Base-by-base conservation (phyloP, 2,888 invertebrate species). In the Drosophila melanosoma region DNA sequence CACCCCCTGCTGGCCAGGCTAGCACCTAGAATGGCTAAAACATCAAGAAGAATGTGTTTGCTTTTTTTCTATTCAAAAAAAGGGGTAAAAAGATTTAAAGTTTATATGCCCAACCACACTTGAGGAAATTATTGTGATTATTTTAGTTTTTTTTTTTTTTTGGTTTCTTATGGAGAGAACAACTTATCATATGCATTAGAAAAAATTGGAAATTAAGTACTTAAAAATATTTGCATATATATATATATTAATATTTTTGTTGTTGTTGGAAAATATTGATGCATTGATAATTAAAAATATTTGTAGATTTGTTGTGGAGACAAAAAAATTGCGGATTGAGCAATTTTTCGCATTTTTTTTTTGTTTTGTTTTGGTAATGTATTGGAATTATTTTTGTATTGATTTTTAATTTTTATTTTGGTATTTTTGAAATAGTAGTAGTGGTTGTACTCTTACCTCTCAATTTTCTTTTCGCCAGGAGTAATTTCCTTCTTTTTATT, bases 401-500 rank as follows among this genome's bases (percentile, higher is more conserved):
- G 51, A 54, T 67, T 73, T 75, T 70, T 69, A 57, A 56, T 69
- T 63, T 80, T 77, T 83, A 49, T 67, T 58, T 71, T 60, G 49
- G 48, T 73, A 65, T 69, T 73, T 69, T 72, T 45, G 45, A 45
- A 45, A 61, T 82, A 78, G 79, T 86, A 76, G 52, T 56, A 38
- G 45, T 45, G 45, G 45, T 91, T 90, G 83, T 83, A 83, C 89
- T 92, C 93, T 93, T 93, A 93, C 93, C 93, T 93, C 93, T 93
- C 93, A 87, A 89, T 91, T 92, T 93, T 93, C 86, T 93, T 93
- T 89, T 93, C 93, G 91, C 92, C 93, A 92, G 93, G 91, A 93
- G 93, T 90, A 91, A 92, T 91, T 93, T 93, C 93, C 93, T 93
- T 93, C 91, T 93, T 93, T 92, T 93, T 93, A 92, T 92, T 93